Evolutionary conservation across 2,888 invertebrate species (phyloP).

Genomic region (Pandemis heparana): DNA sequence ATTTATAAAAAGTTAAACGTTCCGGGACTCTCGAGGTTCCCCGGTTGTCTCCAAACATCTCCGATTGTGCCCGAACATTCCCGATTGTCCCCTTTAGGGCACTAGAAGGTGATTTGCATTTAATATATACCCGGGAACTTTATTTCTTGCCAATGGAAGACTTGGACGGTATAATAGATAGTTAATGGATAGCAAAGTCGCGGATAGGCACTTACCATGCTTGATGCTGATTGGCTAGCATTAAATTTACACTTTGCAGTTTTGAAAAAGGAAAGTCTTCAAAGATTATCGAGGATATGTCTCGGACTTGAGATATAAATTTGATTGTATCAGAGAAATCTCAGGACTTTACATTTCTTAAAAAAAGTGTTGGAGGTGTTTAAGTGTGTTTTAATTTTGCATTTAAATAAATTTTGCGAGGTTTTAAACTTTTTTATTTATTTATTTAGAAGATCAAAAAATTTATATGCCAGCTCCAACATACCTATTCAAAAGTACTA

Average conservation of each 20-base stretch:
- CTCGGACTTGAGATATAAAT: not conserved
- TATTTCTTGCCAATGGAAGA: constrained; percentile 43
- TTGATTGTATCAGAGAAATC: not conserved
- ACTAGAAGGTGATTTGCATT: constrained; percentile 64
- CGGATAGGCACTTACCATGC: constrained; percentile 25
- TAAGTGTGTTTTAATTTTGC: too few species aligned
- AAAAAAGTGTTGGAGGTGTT: too few species aligned
- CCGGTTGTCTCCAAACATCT: constrained; percentile 38
- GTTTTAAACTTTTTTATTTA: too few species aligned
- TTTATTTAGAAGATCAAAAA: too few species aligned
- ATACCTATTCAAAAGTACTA: too few species aligned
- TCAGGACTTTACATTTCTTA: not conserved
- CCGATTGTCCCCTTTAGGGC: constrained; percentile 55
- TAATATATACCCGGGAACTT: constrained; percentile 53
- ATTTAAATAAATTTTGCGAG: too few species aligned
- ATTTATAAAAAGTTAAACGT: constrained; percentile 73
- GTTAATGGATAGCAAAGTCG: constrained; percentile 29
- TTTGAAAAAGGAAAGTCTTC: not conserved
- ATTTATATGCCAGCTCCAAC: too few species aligned
- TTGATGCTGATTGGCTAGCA: constrained; percentile 3
- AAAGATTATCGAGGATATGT: not conserved
- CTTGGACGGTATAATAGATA: constrained; percentile 41
- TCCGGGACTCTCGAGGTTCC: constrained; percentile 44
- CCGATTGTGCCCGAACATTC: constrained; percentile 47
- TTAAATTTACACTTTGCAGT: constrained; percentile 5